Evolutionary conservation across 2,888 invertebrate genomes (phyloP).

Genomic region (Apodemia duryi): DNA sequence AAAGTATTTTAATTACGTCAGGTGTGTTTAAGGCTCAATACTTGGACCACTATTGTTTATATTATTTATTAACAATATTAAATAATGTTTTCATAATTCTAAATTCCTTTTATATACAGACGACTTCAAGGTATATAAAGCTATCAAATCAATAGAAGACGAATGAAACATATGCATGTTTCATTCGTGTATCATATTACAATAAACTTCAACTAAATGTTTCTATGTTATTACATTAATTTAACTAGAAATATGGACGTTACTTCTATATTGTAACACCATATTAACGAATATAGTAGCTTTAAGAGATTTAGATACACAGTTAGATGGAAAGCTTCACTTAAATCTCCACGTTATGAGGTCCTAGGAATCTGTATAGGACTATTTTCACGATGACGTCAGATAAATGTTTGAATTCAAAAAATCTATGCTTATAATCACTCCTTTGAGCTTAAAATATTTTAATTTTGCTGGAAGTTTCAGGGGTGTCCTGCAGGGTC

Average conservation of each 20-base stretch:
- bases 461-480: too few relatives aligned
- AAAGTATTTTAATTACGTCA: conserved; percentile 19
- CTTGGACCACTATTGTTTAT: conserved; percentile 29
- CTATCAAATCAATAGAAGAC: conserved; percentile 20
- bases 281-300: too few relatives aligned
- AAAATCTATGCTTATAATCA: too few relatives aligned
- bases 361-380: too few relatives aligned
- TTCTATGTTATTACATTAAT: conserved; percentile 26
- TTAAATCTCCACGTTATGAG: not conserved
- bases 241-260: conserved; percentile 26
- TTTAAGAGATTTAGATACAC: not conserved
- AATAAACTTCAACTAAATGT: conserved; percentile 26
- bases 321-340: not conserved
- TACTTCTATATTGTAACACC: too few relatives aligned
- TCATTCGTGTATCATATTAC: too few relatives aligned
- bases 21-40: conserved; percentile 33
- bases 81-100: conserved; percentile 22
- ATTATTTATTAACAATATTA: conserved; percentile 29
- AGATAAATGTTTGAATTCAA: too few relatives aligned
- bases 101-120: conserved; percentile 28
- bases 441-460: too few relatives aligned
- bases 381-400: too few relatives aligned
- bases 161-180: not conserved
- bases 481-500: too few relatives aligned
- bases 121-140: conserved; percentile 27